phyloP scores from a whole-genome alignment of 1,140 invertebrate genomes.

The Bombus balteatus region DNA sequence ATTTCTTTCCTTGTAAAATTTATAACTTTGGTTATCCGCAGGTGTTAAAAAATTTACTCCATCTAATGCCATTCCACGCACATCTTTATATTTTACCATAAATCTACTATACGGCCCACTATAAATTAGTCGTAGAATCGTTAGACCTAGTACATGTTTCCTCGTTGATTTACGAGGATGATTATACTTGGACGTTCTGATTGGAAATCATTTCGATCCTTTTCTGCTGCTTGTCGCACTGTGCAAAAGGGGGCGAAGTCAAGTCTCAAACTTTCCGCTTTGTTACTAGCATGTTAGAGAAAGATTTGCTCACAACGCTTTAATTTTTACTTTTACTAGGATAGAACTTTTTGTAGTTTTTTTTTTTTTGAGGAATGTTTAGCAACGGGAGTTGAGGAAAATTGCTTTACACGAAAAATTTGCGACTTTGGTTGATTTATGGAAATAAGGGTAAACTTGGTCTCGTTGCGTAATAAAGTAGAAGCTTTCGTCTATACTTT shows the following conservation, averaged over 20 bases:
- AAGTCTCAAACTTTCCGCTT: background rate
- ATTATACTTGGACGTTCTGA: too few relatives aligned
- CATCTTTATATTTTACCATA: too few relatives aligned
- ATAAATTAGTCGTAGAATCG: background rate
- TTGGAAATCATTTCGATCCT: too few relatives aligned
- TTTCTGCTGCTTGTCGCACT: too few relatives aligned
- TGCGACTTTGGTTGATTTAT: background rate
- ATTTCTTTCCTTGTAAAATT: background rate
- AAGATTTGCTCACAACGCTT: background rate
- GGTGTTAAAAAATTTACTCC: background rate
- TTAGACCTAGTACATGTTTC: too few relatives aligned
- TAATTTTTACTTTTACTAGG: background rate
- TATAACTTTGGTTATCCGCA: background rate
- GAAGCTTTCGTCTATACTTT: background rate
- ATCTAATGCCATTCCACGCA: background rate
- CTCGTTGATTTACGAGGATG: too few relatives aligned
- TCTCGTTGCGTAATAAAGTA: background rate
- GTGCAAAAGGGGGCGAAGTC: background rate
- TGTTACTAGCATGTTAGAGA: background rate
- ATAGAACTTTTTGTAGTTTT: background rate
- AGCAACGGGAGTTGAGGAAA: background rate
- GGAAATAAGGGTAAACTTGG: background rate
- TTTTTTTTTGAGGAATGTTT: background rate
- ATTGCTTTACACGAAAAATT: background rate
- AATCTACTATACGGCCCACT: background rate